Percentiles rank a stretch among this genome's conserved stretches.
Evolutionary conservation across 2,113 vertebrate genomes (phyloP).

Genomic region (Rutilus rutilus): DNA sequence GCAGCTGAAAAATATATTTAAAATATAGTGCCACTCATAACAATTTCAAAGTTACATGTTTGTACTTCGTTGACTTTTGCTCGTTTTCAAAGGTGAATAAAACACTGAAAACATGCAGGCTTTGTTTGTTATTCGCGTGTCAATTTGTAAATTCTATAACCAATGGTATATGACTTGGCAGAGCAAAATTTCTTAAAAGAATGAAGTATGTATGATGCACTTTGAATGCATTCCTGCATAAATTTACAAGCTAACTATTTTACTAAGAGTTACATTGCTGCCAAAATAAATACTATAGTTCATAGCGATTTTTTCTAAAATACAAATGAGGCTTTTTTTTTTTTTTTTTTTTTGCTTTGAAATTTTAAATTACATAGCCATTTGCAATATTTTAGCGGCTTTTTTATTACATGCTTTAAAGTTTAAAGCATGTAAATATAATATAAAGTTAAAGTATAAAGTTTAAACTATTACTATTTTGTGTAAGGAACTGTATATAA

Average conservation of each 20-base stretch:
- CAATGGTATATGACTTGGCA: neutral
- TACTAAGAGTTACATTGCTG: neutral
- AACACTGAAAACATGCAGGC: constrained; percentile 57
- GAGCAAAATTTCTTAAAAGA: neutral
- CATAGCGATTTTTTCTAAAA: neutral
- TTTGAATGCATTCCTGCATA: neutral
- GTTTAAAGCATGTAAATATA: too few relatives aligned
- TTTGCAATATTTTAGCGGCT: too few relatives aligned
- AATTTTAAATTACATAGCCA: too few relatives aligned
- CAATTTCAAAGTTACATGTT: constrained; percentile 40
- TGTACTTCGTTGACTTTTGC: constrained; percentile 52
- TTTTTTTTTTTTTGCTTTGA: neutral
- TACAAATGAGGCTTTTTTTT: neutral
- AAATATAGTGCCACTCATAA: constrained; percentile 32
- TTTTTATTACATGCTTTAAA: too few relatives aligned
- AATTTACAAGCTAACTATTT: neutral
- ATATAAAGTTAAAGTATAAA: too few relatives aligned
- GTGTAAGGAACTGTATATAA: neutral
- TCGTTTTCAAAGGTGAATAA: constrained; percentile 67
- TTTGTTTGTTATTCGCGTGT: neutral
- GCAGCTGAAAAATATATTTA: neutral
- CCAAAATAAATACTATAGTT: neutral
- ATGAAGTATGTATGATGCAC: neutral
- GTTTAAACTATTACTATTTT: too few relatives aligned
- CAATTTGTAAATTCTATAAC: neutral